Base-by-base conservation (phyloP, 2,888 invertebrate species). In the Caenorhabditis becei region DNA sequence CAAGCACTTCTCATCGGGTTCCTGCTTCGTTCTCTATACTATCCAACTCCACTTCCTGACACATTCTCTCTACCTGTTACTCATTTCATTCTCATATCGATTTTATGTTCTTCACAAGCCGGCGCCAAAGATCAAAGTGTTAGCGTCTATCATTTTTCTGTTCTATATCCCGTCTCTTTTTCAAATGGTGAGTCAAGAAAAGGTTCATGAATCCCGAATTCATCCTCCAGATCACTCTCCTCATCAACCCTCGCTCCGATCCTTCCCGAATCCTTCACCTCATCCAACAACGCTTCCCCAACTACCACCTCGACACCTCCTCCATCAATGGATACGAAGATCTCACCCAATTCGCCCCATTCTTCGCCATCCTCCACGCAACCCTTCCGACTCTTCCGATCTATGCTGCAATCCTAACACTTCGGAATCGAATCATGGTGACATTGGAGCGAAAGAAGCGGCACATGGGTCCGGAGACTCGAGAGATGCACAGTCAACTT, bases 31-130 rank as follows among this genome's bases (percentile, higher is more conserved):
- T 5, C 32, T 18, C 8, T 26, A 56, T 16, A 1, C 32, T 2
- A 7, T 56, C n/a, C 32, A 56, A 32, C 37, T 58, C 1, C 58
- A 58, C 18, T 58, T 58, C 37, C 58, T 58, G 7, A 37, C 58
- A 18, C 58, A 58, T 32, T 37, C 58, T 4, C 58, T 58, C 37
- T 58, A 37, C 11, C 20, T 37, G n/a, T 2, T 58, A n/a, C 58
- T 58, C 10, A 32, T 58, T 32, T 58, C 58, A 1, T 58, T 58
- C 37, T 58, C 20, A 18, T 58, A 58, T 20, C 58, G 58, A 3
- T 14, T 37, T 20, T 58, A 35, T 11, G 37, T 58, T 5, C 58
- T 58, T 7, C 37, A 37, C 14, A 16, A 20, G 2, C 18, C 58
- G 1, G 35, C 58, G 3, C 58, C 58, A 10, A 20, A 3, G 11